Base-by-base conservation (phyloP, 2,888 invertebrate species). In the Acleris literana region DNA sequence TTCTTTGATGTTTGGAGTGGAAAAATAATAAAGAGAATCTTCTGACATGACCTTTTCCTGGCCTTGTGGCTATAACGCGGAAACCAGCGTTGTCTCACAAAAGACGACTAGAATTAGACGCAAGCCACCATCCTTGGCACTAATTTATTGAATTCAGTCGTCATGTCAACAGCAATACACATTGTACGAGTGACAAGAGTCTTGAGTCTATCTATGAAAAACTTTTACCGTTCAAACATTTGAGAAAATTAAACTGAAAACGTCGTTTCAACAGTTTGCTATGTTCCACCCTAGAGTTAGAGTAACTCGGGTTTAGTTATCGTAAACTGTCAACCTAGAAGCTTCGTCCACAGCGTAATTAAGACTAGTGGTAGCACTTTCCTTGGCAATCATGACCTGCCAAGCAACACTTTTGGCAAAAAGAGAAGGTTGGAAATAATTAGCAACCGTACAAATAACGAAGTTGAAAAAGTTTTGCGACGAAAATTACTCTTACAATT, bases 31-130 rank as follows among this genome's bases (percentile, higher is more conserved):
- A 43, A 25, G 17, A 3, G 1, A 9, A 53, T 9, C 13, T 43
- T 43, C 3, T 49, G 55, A 25, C 51, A n/a, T 55, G 55, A 44
- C 43, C 49, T 54, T 58, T 48, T n/a, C n/a, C 44, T 57, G 51
- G 60, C 60, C 65, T 65, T 65, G 65, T 49, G 44, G 3, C n/a
- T 39, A 25, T 29, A 60, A 39, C 55, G 65, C 65, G 65, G 65
- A 65, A 65, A 17, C 4, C 33, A 51, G 55, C 9, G 22, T 49
- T 59, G 59, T 59, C 60, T 60, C 55, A 61, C 49, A 65, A 61
- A 60, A 44, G 22, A 65, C 44, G 25, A 60, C 59, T 65, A 65
- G 60, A 65, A 56, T 55, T 51, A 65, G 64, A 65, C 55, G 48
- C 51, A 44, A 53, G 17, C 48, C 39, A 53, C 18, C 59, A 64